Conservation (phyloP, 2,797 vertebrate genomes). For the Scolopax rusticola region DNA sequence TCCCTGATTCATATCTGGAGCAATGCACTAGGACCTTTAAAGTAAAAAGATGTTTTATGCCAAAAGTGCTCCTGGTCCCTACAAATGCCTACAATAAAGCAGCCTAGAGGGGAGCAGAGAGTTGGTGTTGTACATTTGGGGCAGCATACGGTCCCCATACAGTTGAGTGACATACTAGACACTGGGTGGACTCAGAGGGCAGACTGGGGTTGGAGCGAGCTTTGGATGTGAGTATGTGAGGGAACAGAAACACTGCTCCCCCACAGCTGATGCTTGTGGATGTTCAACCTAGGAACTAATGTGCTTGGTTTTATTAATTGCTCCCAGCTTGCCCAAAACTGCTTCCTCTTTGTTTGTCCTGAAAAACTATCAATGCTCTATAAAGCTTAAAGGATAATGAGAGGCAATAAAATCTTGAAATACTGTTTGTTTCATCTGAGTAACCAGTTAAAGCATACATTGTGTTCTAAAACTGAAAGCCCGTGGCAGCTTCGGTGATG, state of each 20-base stretch:
- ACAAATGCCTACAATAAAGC: background rate
- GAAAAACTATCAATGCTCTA: background rate
- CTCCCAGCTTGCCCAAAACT: rapidly evolving
- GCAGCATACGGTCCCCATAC: rapidly evolving
- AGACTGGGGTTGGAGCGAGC: background rate
- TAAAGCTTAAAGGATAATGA: background rate
- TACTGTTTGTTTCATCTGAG: background rate
- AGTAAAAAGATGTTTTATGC: background rate
- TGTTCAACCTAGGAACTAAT: background rate
- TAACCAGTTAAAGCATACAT: background rate
- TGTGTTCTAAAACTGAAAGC: slow-evolving; percentile 6
- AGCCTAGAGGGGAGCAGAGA: background rate
- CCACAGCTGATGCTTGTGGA: background rate
- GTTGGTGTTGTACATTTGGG: background rate
- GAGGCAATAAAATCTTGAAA: slow-evolving; percentile 25
- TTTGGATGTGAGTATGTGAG: background rate
- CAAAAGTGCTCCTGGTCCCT: background rate
- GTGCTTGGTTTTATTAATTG: background rate
- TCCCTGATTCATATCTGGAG: background rate
- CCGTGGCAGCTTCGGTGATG: background rate
- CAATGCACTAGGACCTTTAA: background rate
- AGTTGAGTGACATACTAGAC: background rate
- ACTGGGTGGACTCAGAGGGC: background rate
- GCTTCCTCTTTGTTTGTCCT: background rate
- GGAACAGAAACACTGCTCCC: background rate